Base-by-base conservation (phyloP, 2,888 invertebrate genomes). In the Dasypogon diadema region DNA sequence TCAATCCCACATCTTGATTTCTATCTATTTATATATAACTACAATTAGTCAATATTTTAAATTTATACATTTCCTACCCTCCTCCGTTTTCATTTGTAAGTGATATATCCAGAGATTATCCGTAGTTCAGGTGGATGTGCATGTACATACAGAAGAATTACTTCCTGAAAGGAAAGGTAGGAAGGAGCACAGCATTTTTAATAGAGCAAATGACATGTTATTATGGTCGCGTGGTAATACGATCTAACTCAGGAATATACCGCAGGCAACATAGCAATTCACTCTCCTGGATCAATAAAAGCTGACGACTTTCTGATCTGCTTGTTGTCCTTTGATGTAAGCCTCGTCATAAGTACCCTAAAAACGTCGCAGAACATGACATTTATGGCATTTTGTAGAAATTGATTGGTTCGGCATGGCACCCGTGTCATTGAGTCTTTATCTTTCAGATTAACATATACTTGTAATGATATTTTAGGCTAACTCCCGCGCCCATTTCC, bases 271-370 rank as follows among this genome's bases (percentile, higher is more conserved):
- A 48, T 48, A 14, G 8, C 48, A 54, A 54, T 22, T 48, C 48
- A 24, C 37, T 26, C 14, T 12, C 24, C 24, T 48, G 22, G 46
- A 68, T 68, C 65, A 68, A 68, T 68, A 68, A 68, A 48, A 34
- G 21, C 60, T 60, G 60, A 60, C 60, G 60, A 60, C 34, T 60
- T 34, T 34, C 60, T 60, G 60, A 60, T 60, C 60, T 60, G 34
- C 37, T 60, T 51, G 70, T 54, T 37, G 54, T 54, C 70, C 70
- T 70, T 70, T 70, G 70, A 70, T 70, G 70, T 73, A 72, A 37
- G 56, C 37, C 73, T 70, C 26, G 51, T 70, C 54, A 70, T 30
- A 70, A 54, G 54, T 70, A 70, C 34, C 54, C 70, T 70, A 70
- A 70, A 70, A 70, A 70, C 54, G 70, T 70, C 70, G 21, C 54